phyloP scores from a whole-genome alignment of 2,888 invertebrate genomes.

The Polymixis lichenea region DNA sequence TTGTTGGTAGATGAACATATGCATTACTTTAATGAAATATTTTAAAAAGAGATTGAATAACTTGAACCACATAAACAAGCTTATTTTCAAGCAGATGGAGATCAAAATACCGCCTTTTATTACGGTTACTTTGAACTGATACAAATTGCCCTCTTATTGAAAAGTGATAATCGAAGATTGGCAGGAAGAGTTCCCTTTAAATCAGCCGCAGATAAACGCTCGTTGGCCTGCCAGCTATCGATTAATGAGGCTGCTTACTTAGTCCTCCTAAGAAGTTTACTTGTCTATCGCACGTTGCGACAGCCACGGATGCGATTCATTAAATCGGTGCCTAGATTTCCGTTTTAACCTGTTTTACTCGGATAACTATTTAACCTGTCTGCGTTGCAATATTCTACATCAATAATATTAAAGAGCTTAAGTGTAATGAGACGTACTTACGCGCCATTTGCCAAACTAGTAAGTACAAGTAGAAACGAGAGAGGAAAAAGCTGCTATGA shows the following conservation, averaged over 20 bases:
- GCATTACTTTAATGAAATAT: background rate
- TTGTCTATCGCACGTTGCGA: slow-evolving; percentile 74
- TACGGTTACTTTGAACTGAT: slow-evolving; percentile 46
- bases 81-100: slow-evolving; percentile 28
- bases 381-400: slow-evolving; percentile 66
- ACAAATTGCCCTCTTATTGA: slow-evolving; percentile 59
- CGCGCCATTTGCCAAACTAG: slow-evolving; percentile 43
- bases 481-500: slow-evolving; percentile 46
- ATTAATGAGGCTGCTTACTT: slow-evolving; percentile 74
- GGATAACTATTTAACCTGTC: slow-evolving; percentile 72
- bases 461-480: slow-evolving; percentile 42
- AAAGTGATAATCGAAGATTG: slow-evolving; percentile 56
- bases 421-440: slow-evolving; percentile 44
- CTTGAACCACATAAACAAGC: slow-evolving; percentile 11
- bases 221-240: slow-evolving; percentile 63
- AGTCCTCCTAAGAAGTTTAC: slow-evolving; percentile 66
- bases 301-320: slow-evolving; percentile 86
- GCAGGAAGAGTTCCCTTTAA: slow-evolving; percentile 64
- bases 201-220: slow-evolving; percentile 62
- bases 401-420: slow-evolving; percentile 47
- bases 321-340: slow-evolving; percentile 85
- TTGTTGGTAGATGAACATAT: background rate
- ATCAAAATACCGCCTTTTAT: slow-evolving; percentile 37
- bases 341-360: slow-evolving; percentile 85
- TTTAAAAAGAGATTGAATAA: background rate